phyloP scores from a whole-genome alignment of 2,113 vertebrate genomes.

The Bambusicola thoracicus region DNA sequence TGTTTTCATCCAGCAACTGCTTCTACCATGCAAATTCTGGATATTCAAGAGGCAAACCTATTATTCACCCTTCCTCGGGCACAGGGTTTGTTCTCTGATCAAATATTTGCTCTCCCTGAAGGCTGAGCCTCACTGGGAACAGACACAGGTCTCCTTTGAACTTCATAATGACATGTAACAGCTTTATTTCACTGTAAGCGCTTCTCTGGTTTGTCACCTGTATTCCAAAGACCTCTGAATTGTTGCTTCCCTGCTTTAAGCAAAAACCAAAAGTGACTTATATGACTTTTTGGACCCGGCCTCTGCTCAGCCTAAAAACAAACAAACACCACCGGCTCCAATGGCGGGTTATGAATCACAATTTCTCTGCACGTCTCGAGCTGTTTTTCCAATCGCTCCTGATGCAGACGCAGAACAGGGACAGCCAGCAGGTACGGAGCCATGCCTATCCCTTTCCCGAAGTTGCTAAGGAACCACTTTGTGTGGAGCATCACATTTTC shows the following conservation, averaged over 20 bases:
- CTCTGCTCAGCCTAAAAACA: constrained; percentile 2
- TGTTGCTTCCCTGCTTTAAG: constrained; percentile 5
- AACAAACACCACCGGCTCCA: constrained; percentile 15
- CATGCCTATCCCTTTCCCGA: constrained; percentile 35
- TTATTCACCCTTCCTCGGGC: background rate
- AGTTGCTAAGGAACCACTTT: constrained; percentile 53
- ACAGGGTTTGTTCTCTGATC: background rate
- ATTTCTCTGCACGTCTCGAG: constrained; percentile 43
- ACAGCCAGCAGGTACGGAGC: constrained; percentile 49
- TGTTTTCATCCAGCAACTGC: background rate
- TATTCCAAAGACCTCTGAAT: background rate
- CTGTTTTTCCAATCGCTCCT: constrained; percentile 41
- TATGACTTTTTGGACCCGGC: constrained; percentile 6
- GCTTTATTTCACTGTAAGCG: background rate
- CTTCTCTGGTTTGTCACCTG: constrained; percentile 15
- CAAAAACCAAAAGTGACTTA: constrained; percentile 26
- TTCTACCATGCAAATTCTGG: background rate
- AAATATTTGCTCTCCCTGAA: background rate
- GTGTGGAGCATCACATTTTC: constrained; percentile 64
- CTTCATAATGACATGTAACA: constrained; percentile 12
- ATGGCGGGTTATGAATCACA: constrained; percentile 54
- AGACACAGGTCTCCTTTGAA: constrained; percentile 1
- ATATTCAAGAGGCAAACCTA: background rate
- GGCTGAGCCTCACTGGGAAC: background rate
- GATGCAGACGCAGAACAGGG: constrained; percentile 40